Evolutionary conservation across 2,888 invertebrate species (phyloP), one percentile per base, ranked within the genome.

Genomic region (Dasypogon diadema): DNA sequence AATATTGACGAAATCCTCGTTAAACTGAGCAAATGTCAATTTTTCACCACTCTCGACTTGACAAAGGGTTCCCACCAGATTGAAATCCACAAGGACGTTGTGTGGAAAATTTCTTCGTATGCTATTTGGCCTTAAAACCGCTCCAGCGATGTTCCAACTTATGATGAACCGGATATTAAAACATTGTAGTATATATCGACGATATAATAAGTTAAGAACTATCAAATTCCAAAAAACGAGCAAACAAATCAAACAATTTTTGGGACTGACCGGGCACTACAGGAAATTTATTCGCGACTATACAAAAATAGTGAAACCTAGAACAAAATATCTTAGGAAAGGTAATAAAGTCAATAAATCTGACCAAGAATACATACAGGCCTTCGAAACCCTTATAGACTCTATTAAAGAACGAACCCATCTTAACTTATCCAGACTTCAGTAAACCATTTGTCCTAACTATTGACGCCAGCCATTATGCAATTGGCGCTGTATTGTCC

Each of bases 391-490:
- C n/a, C 3, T 30, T 30, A 30, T 5, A 30, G 8, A 3, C 8
- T 8, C 30, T 30, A 5, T 30, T 30, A 30, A 30, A 5, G 4
- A 30, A 30, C 8, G 30, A 30, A 30, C 30, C 30, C 30, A 30
- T 30, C 30, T 30, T 30, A 21, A 80, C 82, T 75, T 84, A 83
- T 56, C 83, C 83, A 2, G 83, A 84, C 68, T 85, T 84, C 65
- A 72, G 75, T 0, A 78, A 81, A 76, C 76, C 78, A 16, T 83
- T 83, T 72, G 73, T 77, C 18, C 21, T 83, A 26, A 81, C 81
- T 6, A 82, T 82, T 1, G 83, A 83, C 56, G 82, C 82, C 0
- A 79, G 79, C 16, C 77, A 80, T 24, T 78, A 34, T 10, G 82
- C 82, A 0, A 26, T 82, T 5, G 82, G 81, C 1, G 80, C 30